Percentiles rank a stretch among this genome's conserved stretches.
phyloP scores from a whole-genome alignment of 2,797 vertebrate genomes.

The Chelon labrosus region DNA sequence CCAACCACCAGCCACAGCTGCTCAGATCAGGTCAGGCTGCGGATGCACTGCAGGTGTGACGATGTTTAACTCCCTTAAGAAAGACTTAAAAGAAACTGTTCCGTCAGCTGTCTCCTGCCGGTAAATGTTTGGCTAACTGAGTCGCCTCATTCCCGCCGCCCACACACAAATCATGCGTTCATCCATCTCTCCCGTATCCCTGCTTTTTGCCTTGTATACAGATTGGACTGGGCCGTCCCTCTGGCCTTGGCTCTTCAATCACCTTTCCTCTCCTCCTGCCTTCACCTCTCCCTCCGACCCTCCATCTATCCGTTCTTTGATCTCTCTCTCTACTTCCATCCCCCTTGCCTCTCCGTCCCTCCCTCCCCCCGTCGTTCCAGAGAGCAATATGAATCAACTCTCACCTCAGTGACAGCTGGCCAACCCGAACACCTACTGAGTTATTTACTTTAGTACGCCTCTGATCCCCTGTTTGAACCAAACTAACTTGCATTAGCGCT shows the following conservation, averaged over 20 bases:
- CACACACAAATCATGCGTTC: slow-evolving; percentile 45
- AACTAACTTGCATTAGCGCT: slow-evolving; percentile 24
- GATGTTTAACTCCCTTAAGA: slow-evolving; percentile 4
- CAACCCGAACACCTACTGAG: slow-evolving; percentile 45
- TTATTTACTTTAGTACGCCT: slow-evolving; percentile 55
- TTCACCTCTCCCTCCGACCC: slow-evolving; percentile 32
- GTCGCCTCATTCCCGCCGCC: slow-evolving; percentile 2
- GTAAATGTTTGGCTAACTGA: slow-evolving; percentile 23
- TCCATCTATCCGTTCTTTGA: slow-evolving; percentile 30
- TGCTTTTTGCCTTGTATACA: slow-evolving; percentile 34
- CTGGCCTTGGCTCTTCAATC: slow-evolving; percentile 69
- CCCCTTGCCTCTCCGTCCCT: slow-evolving; percentile 19
- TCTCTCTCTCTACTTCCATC: slow-evolving; percentile 27
- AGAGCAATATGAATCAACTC: slow-evolving; percentile 60
- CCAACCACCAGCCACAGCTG: neutral
- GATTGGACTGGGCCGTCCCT: slow-evolving; percentile 52
- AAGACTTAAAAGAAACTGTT: slow-evolving; percentile 19
- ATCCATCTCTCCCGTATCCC: slow-evolving; percentile 36
- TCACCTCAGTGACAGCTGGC: slow-evolving; percentile 44
- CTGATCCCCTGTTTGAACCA: slow-evolving; percentile 37
- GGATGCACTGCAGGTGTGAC: slow-evolving; percentile 37
- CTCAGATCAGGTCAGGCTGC: slow-evolving; percentile 5
- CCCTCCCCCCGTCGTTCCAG: slow-evolving; percentile 40
- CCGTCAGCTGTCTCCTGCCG: slow-evolving; percentile 1
- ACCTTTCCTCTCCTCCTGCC: slow-evolving; percentile 33